Evolutionary conservation across 1,140 invertebrate species (phyloP).

Genomic region (Pseudomyrmex dendroicus): DNA sequence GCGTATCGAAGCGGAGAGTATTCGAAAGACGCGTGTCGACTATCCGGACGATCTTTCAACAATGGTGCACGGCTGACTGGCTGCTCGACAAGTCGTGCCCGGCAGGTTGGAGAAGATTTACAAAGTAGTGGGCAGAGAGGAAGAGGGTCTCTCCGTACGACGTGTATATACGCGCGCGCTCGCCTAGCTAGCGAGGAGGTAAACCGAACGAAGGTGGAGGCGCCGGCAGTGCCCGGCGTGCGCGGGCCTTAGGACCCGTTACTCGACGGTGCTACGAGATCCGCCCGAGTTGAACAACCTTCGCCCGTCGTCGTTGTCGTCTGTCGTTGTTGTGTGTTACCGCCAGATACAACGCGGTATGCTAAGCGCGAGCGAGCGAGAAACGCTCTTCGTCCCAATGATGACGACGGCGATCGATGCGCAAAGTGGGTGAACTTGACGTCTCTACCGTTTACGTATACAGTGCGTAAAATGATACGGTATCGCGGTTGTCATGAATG

Average conservation of each 20-base stretch:
- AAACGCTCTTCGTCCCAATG: conserved; percentile 50
- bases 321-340: conserved; percentile 2
- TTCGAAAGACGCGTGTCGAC: conserved; percentile 49
- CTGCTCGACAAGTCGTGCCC: conserved; percentile 63
- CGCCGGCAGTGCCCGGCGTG: conserved; percentile 49
- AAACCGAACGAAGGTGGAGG: conserved; percentile 66
- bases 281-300: conserved; percentile 83
- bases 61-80: conserved; percentile 84
- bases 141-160: conserved; percentile 22
- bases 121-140: conserved; percentile 18
- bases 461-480: conserved; percentile 7
- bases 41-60: conserved; percentile 80
- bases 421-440: conserved; percentile 73
- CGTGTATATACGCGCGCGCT: conserved; percentile 36
- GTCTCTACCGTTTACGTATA: background rate
- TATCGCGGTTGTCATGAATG: conserved; percentile 13
- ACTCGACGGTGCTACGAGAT: conserved; percentile 71
- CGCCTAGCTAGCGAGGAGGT: conserved; percentile 53
- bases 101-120: conserved; percentile 59
- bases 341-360: conserved; percentile 68
- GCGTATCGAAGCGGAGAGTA: conserved; percentile 16
- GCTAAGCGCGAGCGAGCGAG: conserved; percentile 73
- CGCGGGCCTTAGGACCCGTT: conserved; percentile 73
- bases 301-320: conserved; percentile 49
- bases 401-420: conserved; percentile 69